A percentile compares a stretch with the other conserved stretches of the same genome.
Evolutionary conservation across 1,140 invertebrate species (phyloP).

Genomic region (Bombus sibiricus): DNA sequence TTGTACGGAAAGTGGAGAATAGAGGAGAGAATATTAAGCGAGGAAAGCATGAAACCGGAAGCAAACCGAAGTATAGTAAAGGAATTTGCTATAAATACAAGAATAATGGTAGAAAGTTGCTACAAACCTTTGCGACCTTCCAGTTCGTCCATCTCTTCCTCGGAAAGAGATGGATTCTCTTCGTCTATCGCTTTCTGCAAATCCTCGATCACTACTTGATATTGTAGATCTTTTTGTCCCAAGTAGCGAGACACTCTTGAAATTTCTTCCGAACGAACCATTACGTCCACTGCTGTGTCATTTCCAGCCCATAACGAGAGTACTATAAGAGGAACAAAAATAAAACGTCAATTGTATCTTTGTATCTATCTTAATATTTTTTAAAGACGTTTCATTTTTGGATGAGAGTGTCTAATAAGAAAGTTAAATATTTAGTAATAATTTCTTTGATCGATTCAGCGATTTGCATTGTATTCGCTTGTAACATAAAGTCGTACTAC

Average conservation of each 20-base stretch:
- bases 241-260: constrained; percentile 76
- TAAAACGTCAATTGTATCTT: background rate
- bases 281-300: constrained; percentile 85
- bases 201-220: constrained; percentile 88
- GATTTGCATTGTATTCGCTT: too few relatives aligned
- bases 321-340: constrained; percentile 80
- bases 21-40: background rate
- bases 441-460: too few relatives aligned
- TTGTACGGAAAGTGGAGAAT: background rate
- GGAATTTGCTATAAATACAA: background rate
- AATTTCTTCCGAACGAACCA: constrained; percentile 86
- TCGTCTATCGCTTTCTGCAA: constrained; percentile 89
- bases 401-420: too few relatives aligned
- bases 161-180: constrained; percentile 87
- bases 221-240: constrained; percentile 78
- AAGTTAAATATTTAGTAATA: too few relatives aligned
- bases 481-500: too few relatives aligned
- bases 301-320: constrained; percentile 88
- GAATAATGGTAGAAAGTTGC: background rate
- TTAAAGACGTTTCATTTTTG: too few relatives aligned
- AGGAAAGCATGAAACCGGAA: constrained; percentile 10
- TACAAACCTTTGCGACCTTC: constrained; percentile 88
- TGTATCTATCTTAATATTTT: too few relatives aligned
- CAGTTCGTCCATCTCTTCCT: constrained; percentile 85
- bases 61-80: background rate